Evolutionary conservation across 2,797 vertebrate species (phyloP).

Genomic region (Peromyscus attwateri): DNA sequence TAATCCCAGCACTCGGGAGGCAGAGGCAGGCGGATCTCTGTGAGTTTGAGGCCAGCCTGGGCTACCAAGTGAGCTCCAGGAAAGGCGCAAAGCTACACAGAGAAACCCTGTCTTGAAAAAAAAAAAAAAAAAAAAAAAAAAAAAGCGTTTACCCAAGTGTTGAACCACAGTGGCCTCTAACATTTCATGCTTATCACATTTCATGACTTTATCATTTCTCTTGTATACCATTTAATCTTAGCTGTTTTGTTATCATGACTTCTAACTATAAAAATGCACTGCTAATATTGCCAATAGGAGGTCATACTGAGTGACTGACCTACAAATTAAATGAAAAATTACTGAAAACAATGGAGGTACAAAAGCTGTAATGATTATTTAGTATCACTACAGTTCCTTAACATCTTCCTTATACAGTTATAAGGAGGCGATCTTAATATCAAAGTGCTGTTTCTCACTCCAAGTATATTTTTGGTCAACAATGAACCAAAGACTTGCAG

Average conservation of each 20-base stretch:
- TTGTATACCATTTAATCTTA: not conserved
- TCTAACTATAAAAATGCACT: not conserved
- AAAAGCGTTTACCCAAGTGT: not conserved
- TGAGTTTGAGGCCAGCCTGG: too few species aligned
- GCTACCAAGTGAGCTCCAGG: too few species aligned
- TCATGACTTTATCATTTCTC: not conserved
- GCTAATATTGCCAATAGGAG: not conserved
- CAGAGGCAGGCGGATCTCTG: too few species aligned
- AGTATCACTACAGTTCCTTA: not conserved
- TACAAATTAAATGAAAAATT: not conserved
- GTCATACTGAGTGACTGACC: not conserved
- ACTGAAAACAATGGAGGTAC: not conserved
- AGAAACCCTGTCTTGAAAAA: too few species aligned
- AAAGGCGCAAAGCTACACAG: too few species aligned
- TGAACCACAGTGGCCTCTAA: not conserved
- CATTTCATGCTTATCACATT: not conserved
- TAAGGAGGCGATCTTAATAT: not conserved
- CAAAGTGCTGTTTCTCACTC: not conserved
- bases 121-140: too few species aligned
- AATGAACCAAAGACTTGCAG: not conserved
- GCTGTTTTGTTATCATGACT: not conserved
- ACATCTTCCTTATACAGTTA: not conserved
- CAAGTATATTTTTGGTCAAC: not conserved
- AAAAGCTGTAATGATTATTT: not conserved
- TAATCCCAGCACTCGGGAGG: too few species aligned